A percentile compares a stretch with the other conserved stretches of the same genome.
Evolutionary conservation across 1,140 invertebrate genomes (phyloP).

Genomic region (Diorhabda elongata): DNA sequence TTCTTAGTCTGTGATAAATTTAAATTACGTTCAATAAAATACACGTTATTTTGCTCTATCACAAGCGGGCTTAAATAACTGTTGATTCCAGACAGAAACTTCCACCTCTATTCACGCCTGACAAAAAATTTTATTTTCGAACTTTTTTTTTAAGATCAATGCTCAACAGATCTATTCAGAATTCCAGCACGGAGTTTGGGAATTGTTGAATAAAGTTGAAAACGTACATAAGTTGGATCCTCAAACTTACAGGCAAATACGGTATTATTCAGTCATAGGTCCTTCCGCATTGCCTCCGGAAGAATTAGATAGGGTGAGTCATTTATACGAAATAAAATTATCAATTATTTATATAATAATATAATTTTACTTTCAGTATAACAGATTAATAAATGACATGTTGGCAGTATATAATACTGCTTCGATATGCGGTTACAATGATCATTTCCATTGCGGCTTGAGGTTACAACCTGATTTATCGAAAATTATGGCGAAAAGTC

Average conservation of each 20-base stretch:
- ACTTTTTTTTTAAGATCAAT: slow-evolving; percentile 56
- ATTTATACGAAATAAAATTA: slow-evolving; percentile 21
- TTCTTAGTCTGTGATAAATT: too few species aligned
- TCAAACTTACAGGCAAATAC: slow-evolving; percentile 67
- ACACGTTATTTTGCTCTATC: too few species aligned
- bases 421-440: slow-evolving; percentile 77
- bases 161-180: slow-evolving; percentile 75
- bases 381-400: slow-evolving; percentile 83
- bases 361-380: slow-evolving; percentile 62
- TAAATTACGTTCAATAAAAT: too few species aligned
- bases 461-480: slow-evolving; percentile 74
- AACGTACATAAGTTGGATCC: slow-evolving; percentile 63
- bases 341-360: neutral
- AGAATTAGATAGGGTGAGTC: slow-evolving; percentile 74
- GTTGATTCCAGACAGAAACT: too few species aligned
- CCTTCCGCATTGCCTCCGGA: slow-evolving; percentile 77
- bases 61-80: too few species aligned
- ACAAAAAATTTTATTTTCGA: too few species aligned
- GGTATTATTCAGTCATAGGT: slow-evolving; percentile 75
- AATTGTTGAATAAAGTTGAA: slow-evolving; percentile 63
- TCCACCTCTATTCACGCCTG: too few species aligned
- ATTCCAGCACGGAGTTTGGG: slow-evolving; percentile 73
- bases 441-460: slow-evolving; percentile 75
- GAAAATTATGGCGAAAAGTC: slow-evolving; percentile 64
- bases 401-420: slow-evolving; percentile 82